Base-by-base conservation (phyloP, 2,888 invertebrate species). In the Lochmaea capreae region DNA sequence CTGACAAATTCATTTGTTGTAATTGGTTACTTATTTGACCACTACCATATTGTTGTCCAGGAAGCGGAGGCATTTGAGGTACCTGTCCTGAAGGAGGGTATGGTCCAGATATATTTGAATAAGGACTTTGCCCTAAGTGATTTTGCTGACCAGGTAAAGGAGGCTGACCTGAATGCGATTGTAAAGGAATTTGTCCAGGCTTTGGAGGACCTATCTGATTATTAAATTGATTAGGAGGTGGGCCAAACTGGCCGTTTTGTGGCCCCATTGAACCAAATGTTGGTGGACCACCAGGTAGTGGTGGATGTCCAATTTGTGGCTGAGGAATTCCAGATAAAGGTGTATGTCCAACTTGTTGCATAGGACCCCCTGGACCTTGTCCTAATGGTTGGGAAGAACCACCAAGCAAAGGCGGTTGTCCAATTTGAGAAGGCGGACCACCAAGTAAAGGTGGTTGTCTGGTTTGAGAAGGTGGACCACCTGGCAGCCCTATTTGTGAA, bases 21-120 rank as follows among this genome's bases (percentile, higher is more conserved):
- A 88, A 86, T 78, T 88, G 88, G 79, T 85, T 85, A 9, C 83
- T 62, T 49, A 86, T 82, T 72, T 86, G 87, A 79, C 78, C 78
- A 54, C 81, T 76, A 61, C 78, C 77, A 58, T 72, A 78, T 59
- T 67, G 49, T 62, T 74, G 74, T 68, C 72, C 75, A 66, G 78
- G 75, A 68, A 68, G 57, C 33, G 76, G 67, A 66, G 75, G 77
- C 75, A 74, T 75, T 62, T 72, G 75, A 14, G 67, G 61, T 14
- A 14, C 39, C 67, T 18, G 73, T 18, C 57, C 63, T 62, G 62
- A 52, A 12, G 70, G 65, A 59, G 72, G 68, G 63, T 70, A 68
- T 39, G 76, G 77, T 10, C 76, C 78, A 16, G 78, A 69, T 22
- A 67, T 58, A 69, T 54, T 69, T 43, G 74, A 68, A 49, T 70